These are phyloP conservation scores for Euglossa dilemma DNA, from an alignment of 1,140 invertebrate species.

Conservation along the genomic window DNA sequence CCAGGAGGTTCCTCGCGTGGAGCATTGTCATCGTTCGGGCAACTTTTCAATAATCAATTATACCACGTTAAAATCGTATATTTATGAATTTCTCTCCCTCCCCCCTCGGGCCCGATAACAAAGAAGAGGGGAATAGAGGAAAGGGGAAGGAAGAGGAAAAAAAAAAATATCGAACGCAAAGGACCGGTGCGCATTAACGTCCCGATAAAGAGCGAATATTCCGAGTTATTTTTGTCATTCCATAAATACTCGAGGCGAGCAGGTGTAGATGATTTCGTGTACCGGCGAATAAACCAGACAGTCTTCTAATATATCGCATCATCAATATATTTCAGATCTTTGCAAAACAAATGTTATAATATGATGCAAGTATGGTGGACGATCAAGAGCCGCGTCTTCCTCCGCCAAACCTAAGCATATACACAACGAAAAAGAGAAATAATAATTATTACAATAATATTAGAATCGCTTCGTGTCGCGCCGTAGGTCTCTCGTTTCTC, in stretches of 20 bases:
- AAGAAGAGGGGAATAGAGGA: neutral
- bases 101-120: neutral
- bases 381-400: constrained; percentile 47
- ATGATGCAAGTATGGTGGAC: constrained; percentile 71
- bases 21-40: constrained; percentile 51
- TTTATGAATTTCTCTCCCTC: constrained; percentile 12
- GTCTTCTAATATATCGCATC: constrained; percentile 65
- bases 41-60: constrained; percentile 50
- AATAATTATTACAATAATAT: constrained; percentile 67
- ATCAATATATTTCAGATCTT: constrained; percentile 77
- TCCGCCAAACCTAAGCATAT: constrained; percentile 69
- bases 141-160: neutral
- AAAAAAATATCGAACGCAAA: neutral
- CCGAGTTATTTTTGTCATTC: neutral
- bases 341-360: constrained; percentile 78
- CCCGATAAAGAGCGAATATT: neutral
- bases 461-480: constrained; percentile 44
- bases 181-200: neutral
- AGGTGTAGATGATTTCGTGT: neutral
- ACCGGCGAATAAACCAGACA: constrained; percentile 35
- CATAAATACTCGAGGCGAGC: neutral
- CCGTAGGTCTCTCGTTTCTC: constrained; percentile 7
- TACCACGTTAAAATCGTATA: constrained; percentile 41
- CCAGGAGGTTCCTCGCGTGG: constrained; percentile 30
- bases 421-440: constrained; percentile 74